Conservation (phyloP, 2,888 invertebrate genomes). For the Andrena bicolor region DNA sequence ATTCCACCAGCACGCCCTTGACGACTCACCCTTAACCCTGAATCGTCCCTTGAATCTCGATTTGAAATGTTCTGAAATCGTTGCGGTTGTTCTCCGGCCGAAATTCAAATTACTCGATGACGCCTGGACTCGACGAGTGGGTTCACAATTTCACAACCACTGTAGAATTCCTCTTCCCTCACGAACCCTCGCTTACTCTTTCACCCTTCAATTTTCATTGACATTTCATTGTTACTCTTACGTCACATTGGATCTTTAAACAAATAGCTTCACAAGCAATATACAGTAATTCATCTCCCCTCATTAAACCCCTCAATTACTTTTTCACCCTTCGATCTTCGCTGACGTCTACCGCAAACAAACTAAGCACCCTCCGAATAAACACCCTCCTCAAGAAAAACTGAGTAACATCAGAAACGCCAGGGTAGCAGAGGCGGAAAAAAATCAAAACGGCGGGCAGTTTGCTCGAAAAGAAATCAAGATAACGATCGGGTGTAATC, state of each 20-base stretch:
- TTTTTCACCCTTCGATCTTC: too few relatives aligned
- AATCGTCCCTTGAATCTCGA: constrained; percentile 71
- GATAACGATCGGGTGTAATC: constrained; percentile 71
- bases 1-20: constrained; percentile 65
- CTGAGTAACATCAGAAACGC: neutral
- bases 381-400: too few relatives aligned
- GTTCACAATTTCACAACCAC: neutral
- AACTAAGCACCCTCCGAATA: too few relatives aligned
- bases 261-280: too few relatives aligned
- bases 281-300: too few relatives aligned
- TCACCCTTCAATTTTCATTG: neutral
- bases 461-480: constrained; percentile 69
- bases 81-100: constrained; percentile 54
- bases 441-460: constrained; percentile 46
- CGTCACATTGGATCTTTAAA: too few relatives aligned
- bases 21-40: constrained; percentile 71
- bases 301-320: too few relatives aligned
- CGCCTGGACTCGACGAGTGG: neutral
- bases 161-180: neutral
- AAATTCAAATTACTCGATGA: constrained; percentile 30
- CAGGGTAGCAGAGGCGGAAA: neutral
- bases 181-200: neutral
- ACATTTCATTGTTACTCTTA: neutral
- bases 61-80: constrained; percentile 61
- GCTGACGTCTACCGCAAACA: too few relatives aligned